Conservation (phyloP, 30 jellyfish, hydroid and myxozoan species). For the Hydra vulgaris region DNA sequence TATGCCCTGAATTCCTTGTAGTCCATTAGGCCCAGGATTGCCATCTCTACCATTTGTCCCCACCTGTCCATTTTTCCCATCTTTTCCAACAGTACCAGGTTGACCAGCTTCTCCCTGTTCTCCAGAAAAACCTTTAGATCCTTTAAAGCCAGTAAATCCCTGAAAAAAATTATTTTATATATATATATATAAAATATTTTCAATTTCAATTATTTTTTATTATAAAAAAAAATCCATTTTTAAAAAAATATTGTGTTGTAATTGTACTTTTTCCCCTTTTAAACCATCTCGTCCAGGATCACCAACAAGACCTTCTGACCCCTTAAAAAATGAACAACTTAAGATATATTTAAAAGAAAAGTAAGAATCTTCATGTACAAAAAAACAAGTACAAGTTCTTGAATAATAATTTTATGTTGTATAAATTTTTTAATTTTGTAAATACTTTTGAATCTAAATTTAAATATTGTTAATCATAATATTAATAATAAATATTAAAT, state of each 20-base stretch:
- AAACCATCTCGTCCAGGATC: slow-evolving; percentile 8
- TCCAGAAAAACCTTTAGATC: slow-evolving; percentile 88
- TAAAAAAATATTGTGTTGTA: no score
- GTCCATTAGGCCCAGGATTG: slow-evolving; percentile 71
- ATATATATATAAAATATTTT: not conserved
- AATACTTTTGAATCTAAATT: no score
- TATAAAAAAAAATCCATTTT: not conserved
- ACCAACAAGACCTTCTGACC: not conserved
- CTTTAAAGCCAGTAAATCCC: slow-evolving; percentile 79
- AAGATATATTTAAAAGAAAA: not conserved
- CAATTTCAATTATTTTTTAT: not conserved
- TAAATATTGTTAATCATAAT: no score
- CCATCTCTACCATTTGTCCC: slow-evolving; percentile 85
- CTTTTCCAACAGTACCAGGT: slow-evolving; percentile 40
- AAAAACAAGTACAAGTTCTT: no score
- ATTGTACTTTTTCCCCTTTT: not conserved
- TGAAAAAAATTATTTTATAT: not conserved
- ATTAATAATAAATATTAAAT: no score
- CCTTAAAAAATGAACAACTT: not conserved
- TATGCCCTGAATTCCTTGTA: slow-evolving; percentile 40
- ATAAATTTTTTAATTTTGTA: no score
- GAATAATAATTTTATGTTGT: no score
- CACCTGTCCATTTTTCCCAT: slow-evolving; percentile 62
- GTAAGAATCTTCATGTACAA: no score
- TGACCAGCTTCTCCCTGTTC: slow-evolving; percentile 80